Conservation (phyloP, 1,140 invertebrate genomes). For the Telenomus remus region DNA sequence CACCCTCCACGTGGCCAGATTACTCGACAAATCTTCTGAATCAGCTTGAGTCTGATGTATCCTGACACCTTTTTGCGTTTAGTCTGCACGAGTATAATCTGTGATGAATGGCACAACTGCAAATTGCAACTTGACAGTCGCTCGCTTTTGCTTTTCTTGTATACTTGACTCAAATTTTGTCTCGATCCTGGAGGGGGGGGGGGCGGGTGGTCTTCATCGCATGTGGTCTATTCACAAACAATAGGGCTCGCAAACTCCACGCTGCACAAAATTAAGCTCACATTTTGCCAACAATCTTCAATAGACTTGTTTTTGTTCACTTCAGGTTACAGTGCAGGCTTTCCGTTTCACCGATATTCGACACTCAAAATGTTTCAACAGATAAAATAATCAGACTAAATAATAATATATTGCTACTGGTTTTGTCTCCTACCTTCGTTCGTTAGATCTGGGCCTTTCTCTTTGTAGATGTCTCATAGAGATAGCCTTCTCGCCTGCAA, state of each 20-base stretch:
- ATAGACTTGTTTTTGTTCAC: no score
- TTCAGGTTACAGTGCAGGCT: no score
- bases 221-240: no score
- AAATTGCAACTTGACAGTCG: slow-evolving; percentile 63
- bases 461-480: slow-evolving; percentile 66
- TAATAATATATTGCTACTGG: slow-evolving; percentile 52
- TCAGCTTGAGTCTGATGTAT: slow-evolving; percentile 58
- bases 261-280: no score
- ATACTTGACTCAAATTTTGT: no score
- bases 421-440: slow-evolving; percentile 20
- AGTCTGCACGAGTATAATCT: slow-evolving; percentile 70
- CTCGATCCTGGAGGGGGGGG: no score
- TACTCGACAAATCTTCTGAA: slow-evolving; percentile 52
- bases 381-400: slow-evolving; percentile 21
- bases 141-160: slow-evolving; percentile 11
- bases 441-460: slow-evolving; percentile 42
- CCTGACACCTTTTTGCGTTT: slow-evolving; percentile 55
- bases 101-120: slow-evolving; percentile 63
- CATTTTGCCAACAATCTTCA: no score
- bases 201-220: neutral
- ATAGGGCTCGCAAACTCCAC: no score
- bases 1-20: slow-evolving; percentile 26
- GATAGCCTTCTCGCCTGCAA: slow-evolving; percentile 66
- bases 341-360: no score
- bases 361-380: slow-evolving; percentile 11